Conservation (phyloP, 2,888 invertebrate species). For the Drosophila anomalata region DNA sequence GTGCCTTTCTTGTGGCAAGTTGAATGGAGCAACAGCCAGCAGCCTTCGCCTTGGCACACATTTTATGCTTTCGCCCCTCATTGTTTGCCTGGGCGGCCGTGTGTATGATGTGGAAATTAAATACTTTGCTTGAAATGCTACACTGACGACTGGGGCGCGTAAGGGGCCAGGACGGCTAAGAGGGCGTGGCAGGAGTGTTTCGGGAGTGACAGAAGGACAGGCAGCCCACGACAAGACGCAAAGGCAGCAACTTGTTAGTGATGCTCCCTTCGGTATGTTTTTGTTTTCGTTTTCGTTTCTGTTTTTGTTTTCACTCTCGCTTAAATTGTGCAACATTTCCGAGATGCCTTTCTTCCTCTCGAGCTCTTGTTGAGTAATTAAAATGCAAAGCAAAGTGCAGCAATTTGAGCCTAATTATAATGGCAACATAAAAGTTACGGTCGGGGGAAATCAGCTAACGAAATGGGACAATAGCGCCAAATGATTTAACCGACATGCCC, state of each 20-base stretch:
- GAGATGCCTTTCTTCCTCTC: slow-evolving; percentile 39
- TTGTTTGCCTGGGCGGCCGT: slow-evolving; percentile 51
- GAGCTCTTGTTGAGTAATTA: slow-evolving; percentile 59
- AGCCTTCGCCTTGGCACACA: slow-evolving; percentile 80
- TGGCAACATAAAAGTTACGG: slow-evolving; percentile 26
- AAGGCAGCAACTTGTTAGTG: slow-evolving; percentile 66
- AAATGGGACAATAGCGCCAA: slow-evolving; percentile 9
- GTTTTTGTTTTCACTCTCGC: slow-evolving; percentile 60
- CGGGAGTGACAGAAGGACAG: slow-evolving; percentile 28
- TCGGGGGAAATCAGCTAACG: slow-evolving; percentile 31
- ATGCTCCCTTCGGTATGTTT: slow-evolving; percentile 19
- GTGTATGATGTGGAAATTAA: slow-evolving; percentile 70
- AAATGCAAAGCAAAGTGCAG: slow-evolving; percentile 47
- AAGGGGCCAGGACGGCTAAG: neutral
- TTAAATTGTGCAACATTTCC: slow-evolving; percentile 45
- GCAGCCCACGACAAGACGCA: slow-evolving; percentile 27
- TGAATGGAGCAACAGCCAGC: slow-evolving; percentile 35
- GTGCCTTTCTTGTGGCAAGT: slow-evolving; percentile 5
- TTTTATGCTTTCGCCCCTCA: slow-evolving; percentile 56
- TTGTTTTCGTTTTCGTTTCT: slow-evolving; percentile 6
- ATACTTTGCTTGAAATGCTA: slow-evolving; percentile 77
- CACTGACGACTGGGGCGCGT: slow-evolving; percentile 54
- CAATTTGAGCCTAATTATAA: slow-evolving; percentile 58
- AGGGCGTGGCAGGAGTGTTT: slow-evolving; percentile 4
- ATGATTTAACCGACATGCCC: slow-evolving; percentile 34